A percentile compares a stretch with the other conserved stretches of the same genome.
phyloP scores from a whole-genome alignment of 2,113 vertebrate species.

The Ellobius talpinus region DNA sequence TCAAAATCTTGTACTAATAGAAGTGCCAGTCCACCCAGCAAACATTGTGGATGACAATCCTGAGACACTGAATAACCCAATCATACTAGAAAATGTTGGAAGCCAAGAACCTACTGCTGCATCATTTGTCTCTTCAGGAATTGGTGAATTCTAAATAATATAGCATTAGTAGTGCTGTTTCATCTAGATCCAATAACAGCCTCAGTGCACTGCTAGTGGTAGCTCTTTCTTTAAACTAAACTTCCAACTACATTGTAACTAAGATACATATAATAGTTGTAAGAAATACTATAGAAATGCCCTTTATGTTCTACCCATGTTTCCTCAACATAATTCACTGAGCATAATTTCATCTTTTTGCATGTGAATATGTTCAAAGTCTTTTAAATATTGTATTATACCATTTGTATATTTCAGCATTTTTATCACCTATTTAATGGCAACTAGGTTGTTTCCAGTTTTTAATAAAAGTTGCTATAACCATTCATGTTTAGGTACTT shows the following conservation, averaged over 20 bases:
- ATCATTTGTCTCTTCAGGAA: slow-evolving; percentile 50
- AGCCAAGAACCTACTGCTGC: slow-evolving; percentile 70
- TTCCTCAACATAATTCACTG: background rate
- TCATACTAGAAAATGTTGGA: slow-evolving; percentile 15
- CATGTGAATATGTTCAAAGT: background rate
- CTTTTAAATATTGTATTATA: background rate
- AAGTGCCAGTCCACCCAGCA: slow-evolving; percentile 13
- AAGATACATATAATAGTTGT: background rate
- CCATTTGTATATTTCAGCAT: background rate
- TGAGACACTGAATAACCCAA: background rate
- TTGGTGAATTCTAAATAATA: slow-evolving; percentile 81
- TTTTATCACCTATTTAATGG: background rate
- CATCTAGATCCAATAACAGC: background rate
- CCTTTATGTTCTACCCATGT: background rate
- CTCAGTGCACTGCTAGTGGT: background rate
- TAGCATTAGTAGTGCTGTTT: background rate
- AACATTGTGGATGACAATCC: background rate
- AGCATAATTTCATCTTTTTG: background rate
- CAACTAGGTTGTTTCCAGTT: background rate
- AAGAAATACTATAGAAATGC: background rate
- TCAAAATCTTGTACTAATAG: slow-evolving; percentile 46
- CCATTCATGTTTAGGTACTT: background rate
- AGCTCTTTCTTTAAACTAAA: slow-evolving; percentile 6
- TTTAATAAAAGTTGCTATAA: background rate
- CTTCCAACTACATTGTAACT: slow-evolving; percentile 35